Evolutionary conservation across 37 sponge, comb jelly and placozoan species (phyloP), one percentile per base, ranked within the genome.

Genomic region (Aphrocallistes beatrix): DNA sequence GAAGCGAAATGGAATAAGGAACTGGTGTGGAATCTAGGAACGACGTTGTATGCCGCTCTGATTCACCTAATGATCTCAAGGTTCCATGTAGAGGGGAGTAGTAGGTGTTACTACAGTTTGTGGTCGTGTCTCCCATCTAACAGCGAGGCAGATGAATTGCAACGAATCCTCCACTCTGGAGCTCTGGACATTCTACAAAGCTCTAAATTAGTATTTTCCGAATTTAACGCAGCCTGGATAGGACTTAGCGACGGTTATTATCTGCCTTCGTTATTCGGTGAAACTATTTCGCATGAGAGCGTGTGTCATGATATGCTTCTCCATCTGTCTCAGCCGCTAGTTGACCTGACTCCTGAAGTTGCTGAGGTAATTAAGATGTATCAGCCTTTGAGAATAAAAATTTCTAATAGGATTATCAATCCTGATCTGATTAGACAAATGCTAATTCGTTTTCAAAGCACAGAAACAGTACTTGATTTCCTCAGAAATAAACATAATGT

Each of bases 1-100:
- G 90, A 90, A 60, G 92, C 94, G 38, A 13, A 49, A 38, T 94
- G 92, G 90, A 94, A 94, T 51, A 23, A 86, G 50, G 40, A 30
- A 25, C 88, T 94, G 17, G 82, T 90, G 1, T 30, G 25, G 17
- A 42, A 81, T 0, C 50, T 87, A n/a, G 81, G 90, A 16, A 47
- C 86, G 34, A 88, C 90, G n/a, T 39, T 81, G 0, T 92, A 92
- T 82, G 37, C 85, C 34, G 0, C 90, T 0, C 69, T 90, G n/a
- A 50, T 90, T 36, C 21, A 13, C 75, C 3, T 60, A 60, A 60
- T 13, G 8, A 30, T 60, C 8, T 60, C 75, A 13, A 60, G 25
- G n/a, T 60, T 60, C 25, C 25, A 13, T 60, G 3, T 3, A 25
- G 75, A 60, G 75, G 75, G 75, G 8, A 30, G 25, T 3, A 60